Evolutionary conservation across 2,113 vertebrate genomes (phyloP), one percentile per base, ranked within the genome.

Genomic region (Morone chrysops): DNA sequence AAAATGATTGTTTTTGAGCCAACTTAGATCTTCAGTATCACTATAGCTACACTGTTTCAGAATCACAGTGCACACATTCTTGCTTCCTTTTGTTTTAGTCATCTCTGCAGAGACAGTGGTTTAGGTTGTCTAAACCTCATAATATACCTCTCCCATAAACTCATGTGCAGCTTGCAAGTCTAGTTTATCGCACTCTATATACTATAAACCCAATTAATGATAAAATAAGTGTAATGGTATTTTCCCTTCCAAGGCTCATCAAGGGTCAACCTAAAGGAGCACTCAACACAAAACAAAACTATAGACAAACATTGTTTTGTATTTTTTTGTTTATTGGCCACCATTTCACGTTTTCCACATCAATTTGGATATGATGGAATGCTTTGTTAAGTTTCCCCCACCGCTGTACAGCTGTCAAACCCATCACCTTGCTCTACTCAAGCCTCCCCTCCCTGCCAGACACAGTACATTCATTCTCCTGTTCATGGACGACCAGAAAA

Each of bases 251-350:
- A 5, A 4, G 4, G 48, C 10, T 12, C 12, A 31, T 31, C 31
- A 31, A 31, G 31, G 31, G 31, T 31, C 5, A 57, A 50, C 45
- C 3, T 41, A 0, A 13, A n/a, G 4, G 22, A 47, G 36, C 16
- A 56, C 22, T n/a, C 2, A 8, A n/a, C 0, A 69, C 18, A 74
- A 53, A 45, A 8, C 1, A 86, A 31, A 74, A 25, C 22, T 3
- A 3, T 63, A 75, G 4, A 59, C 57, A 90, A 41, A 11, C 14
- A 9, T 43, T 25, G 40, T 51, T 88, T 93, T 95, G 95, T 93
- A 95, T 93, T 96, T 92, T 94, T 92, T 94, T 92, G 84, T 98
- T 99, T 98, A 98, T 98, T 97, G 96, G 96, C 97, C 97, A 96
- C 97, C 96, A 96, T 94, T 96, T 93, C 75, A 89, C 48, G 63